phyloP scores from a whole-genome alignment of 1,140 invertebrate species.

The Manduca sexta region DNA sequence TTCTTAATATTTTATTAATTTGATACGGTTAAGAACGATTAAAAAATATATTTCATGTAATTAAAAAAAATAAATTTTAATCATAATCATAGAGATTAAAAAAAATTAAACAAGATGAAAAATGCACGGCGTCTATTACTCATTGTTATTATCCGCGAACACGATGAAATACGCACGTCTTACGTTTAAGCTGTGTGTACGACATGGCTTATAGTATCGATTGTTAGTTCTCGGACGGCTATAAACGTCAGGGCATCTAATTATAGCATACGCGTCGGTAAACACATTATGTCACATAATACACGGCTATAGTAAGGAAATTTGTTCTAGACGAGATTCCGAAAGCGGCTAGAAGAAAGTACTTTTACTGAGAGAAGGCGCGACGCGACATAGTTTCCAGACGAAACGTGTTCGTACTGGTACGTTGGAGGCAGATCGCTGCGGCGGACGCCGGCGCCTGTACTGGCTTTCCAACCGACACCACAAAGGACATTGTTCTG shows the following conservation, averaged over 20 bases:
- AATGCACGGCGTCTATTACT: too few relatives aligned
- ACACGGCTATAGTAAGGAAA: slow-evolving; percentile 60
- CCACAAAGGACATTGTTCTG: too few relatives aligned
- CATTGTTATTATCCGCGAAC: too few relatives aligned
- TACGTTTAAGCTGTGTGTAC: too few relatives aligned
- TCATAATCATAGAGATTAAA: too few relatives aligned
- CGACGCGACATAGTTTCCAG: slow-evolving; percentile 66
- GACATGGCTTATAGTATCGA: slow-evolving; percentile 24
- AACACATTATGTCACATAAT: slow-evolving; percentile 61
- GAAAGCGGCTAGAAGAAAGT: slow-evolving; percentile 70
- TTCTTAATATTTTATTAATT: too few relatives aligned
- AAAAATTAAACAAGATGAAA: too few relatives aligned
- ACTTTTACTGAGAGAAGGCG: slow-evolving; percentile 66
- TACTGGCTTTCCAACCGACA: slow-evolving; percentile 48
- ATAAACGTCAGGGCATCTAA: slow-evolving; percentile 42
- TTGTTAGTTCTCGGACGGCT: slow-evolving; percentile 39
- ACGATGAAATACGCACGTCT: too few relatives aligned
- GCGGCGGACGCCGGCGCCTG: slow-evolving; percentile 23
- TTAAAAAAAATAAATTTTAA: too few relatives aligned
- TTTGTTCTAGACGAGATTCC: slow-evolving; percentile 60
- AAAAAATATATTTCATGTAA: too few relatives aligned
- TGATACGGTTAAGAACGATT: too few relatives aligned
- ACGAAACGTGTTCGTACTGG: slow-evolving; percentile 24
- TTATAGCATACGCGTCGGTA: slow-evolving; percentile 41
- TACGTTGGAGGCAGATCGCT: slow-evolving; percentile 21